These are phyloP conservation scores for Paguma larvata DNA, from an alignment of 2,797 vertebrate species.

Conservation along the genomic window DNA sequence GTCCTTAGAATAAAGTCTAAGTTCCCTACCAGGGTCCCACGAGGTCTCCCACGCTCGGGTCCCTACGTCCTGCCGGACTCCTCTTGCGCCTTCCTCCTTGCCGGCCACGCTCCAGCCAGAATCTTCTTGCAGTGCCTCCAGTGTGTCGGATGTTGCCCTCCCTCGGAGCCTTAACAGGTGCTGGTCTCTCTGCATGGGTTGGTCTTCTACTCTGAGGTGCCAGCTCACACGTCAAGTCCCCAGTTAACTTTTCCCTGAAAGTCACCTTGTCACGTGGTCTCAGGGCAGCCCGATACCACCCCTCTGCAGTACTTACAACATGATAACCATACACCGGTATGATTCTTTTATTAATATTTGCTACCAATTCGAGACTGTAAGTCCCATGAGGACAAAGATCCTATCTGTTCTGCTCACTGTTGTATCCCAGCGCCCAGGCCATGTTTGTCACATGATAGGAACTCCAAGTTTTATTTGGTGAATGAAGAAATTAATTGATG, in stretches of 20 bases:
- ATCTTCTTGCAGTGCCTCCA: not conserved
- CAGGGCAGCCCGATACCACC: not conserved
- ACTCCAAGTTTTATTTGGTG: constrained; percentile 30
- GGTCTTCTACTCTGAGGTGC: not conserved
- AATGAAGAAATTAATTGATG: constrained; percentile 43
- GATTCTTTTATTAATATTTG: constrained; percentile 41
- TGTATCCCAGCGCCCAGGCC: constrained; percentile 3
- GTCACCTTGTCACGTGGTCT: not conserved
- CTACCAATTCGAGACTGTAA: not conserved
- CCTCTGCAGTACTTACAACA: not conserved
- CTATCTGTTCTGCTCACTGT: constrained; percentile 5
- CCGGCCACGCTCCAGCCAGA: not conserved
- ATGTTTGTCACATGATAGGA: not conserved
- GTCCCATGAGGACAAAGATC: not conserved
- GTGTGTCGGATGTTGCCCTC: not conserved
- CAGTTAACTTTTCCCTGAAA: not conserved
- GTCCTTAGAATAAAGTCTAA: constrained; percentile 41
- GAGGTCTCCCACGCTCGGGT: not conserved
- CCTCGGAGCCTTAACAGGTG: not conserved
- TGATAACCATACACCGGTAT: not conserved
- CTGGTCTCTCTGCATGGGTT: not conserved
- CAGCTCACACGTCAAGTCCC: not conserved
- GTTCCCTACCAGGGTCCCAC: not conserved
- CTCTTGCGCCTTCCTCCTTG: not conserved
- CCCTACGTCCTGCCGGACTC: not conserved